Conservation (phyloP, 2,113 vertebrate species). For the human region DNA sequence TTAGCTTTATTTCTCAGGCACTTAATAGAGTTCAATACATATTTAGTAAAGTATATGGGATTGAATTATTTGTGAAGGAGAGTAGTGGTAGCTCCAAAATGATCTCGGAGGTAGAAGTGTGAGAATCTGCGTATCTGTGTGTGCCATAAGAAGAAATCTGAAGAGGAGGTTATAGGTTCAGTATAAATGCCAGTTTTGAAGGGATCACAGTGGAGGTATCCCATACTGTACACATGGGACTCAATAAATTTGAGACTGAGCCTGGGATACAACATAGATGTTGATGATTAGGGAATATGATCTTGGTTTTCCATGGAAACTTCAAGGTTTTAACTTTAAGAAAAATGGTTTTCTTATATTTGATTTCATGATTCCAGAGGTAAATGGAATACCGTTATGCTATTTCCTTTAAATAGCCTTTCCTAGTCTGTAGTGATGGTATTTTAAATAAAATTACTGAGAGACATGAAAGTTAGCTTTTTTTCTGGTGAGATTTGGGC, state of each 20-base stretch:
- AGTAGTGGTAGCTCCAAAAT: not conserved
- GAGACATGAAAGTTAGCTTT: not conserved
- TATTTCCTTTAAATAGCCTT: not conserved
- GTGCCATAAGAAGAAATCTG: not conserved
- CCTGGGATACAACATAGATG: not conserved
- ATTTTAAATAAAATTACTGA: conserved; percentile 10
- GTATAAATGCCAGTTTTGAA: not conserved
- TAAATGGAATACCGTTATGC: not conserved
- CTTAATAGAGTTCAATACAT: not conserved
- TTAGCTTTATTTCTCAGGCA: not conserved
- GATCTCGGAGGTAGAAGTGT: not conserved
- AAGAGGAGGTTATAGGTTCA: not conserved
- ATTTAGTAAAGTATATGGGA: not conserved
- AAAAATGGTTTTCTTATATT: not conserved
- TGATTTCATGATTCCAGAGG: not conserved
- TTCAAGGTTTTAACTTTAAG: not conserved
- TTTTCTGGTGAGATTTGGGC: not conserved
- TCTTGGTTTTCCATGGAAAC: not conserved
- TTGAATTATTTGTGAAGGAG: not conserved
- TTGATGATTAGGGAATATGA: not conserved
- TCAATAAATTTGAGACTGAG: not conserved
- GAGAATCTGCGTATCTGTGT: not conserved
- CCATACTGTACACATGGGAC: not conserved
- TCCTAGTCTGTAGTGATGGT: not conserved
- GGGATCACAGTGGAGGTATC: not conserved